Percentiles rank a stretch among this genome's conserved stretches.
Conservation (phyloP, 2,113 vertebrate species). For the Gallinago undulata region DNA sequence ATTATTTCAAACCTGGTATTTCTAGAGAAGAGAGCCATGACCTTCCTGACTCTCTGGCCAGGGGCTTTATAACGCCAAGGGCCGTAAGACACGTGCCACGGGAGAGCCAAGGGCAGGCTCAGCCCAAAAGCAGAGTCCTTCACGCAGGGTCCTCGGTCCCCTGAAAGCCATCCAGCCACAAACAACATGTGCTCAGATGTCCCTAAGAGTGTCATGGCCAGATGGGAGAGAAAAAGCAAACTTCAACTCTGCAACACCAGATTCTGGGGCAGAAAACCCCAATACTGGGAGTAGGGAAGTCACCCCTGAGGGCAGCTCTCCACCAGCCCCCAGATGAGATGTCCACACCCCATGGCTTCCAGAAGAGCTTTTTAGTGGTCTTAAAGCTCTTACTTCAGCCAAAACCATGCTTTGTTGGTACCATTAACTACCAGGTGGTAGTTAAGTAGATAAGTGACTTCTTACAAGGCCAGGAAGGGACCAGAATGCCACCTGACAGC, state of each 20-base stretch:
- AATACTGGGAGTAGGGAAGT: not conserved
- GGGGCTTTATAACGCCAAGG: not conserved
- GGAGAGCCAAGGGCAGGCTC: not conserved
- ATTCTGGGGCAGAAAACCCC: not conserved
- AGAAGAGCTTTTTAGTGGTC: accelerated
- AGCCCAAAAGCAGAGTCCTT: not conserved
- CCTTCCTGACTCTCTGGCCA: not conserved
- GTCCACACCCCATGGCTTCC: not conserved
- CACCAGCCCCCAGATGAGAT: accelerated
- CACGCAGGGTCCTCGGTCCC: not conserved
- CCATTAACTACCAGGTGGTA: too few species aligned
- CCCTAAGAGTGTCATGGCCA: not conserved
- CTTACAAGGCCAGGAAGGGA: not conserved
- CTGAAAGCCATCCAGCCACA: not conserved
- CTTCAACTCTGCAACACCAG: not conserved
- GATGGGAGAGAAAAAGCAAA: not conserved
- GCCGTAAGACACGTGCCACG: accelerated
- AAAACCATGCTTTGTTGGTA: accelerated
- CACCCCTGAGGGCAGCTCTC: not conserved
- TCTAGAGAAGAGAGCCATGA: accelerated
- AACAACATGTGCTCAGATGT: accelerated
- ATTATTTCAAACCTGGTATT: not conserved
- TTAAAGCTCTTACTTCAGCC: not conserved
- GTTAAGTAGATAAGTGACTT: not conserved
- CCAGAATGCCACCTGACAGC: not conserved